Percentiles rank a stretch among this genome's conserved stretches.
Conservation (phyloP, 2,888 invertebrate species). For the Ichneumoninae sp. region DNA sequence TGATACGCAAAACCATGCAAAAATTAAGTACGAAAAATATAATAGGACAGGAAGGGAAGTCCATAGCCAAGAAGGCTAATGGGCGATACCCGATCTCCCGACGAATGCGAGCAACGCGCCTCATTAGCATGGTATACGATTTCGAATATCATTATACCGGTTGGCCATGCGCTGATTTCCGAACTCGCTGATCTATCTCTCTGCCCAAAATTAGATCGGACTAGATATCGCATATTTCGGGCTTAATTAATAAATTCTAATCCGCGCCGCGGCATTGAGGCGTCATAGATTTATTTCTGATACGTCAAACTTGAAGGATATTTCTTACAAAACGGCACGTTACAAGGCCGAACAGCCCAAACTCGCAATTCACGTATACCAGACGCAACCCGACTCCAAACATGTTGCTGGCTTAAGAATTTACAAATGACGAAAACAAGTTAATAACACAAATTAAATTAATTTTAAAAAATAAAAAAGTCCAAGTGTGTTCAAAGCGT, state of each 20-base stretch:
- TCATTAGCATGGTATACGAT: not conserved
- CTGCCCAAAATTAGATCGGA: conserved; percentile 6
- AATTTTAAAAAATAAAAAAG: not conserved
- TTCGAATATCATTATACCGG: not conserved
- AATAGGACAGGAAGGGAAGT: not conserved
- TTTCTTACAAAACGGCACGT: conserved; percentile 28
- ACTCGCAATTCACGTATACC: not conserved
- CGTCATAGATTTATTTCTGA: conserved; percentile 7
- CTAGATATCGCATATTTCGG: not conserved
- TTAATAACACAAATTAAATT: not conserved
- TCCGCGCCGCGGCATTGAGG: not conserved
- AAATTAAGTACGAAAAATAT: not conserved
- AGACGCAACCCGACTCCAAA: not conserved
- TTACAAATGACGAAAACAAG: not conserved
- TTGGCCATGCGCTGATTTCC: conserved; percentile 12
- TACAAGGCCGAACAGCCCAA: not conserved
- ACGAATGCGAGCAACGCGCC: not conserved
- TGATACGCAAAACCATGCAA: no score
- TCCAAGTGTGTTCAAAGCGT: not conserved
- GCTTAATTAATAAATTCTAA: conserved; percentile 32
- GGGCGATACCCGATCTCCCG: not conserved
- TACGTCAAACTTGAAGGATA: conserved; percentile 16
- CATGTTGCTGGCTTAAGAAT: not conserved
- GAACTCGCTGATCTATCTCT: not conserved
- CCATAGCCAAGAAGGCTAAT: not conserved